Percentiles rank a stretch among this genome's conserved stretches.
Conservation (phyloP, 2,888 invertebrate genomes). For the Ptycholaimellus sp. region DNA sequence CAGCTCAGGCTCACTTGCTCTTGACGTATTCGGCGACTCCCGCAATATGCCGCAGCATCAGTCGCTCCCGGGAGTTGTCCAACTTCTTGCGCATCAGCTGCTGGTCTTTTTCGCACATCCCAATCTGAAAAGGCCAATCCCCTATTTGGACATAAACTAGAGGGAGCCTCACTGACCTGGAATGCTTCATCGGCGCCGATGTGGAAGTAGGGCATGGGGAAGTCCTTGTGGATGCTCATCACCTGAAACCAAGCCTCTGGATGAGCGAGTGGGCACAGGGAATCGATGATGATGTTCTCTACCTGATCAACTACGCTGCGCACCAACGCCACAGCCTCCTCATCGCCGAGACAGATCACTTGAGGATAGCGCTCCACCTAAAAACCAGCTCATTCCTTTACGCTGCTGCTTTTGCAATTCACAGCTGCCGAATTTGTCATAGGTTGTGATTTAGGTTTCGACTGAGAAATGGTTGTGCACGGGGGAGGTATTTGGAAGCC, state of each 20-base stretch:
- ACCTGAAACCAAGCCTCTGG: slow-evolving; percentile 40
- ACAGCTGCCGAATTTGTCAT: too few relatives aligned
- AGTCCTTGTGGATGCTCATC: slow-evolving; percentile 27
- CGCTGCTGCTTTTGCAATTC: too few relatives aligned
- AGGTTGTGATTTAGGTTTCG: too few relatives aligned
- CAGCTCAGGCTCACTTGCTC: not conserved
- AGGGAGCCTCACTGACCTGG: too few relatives aligned
- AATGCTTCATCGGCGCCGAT: slow-evolving; percentile 33
- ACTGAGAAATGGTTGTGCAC: too few relatives aligned
- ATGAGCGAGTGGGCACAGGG: not conserved
- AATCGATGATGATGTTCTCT: not conserved
- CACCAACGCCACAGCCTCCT: slow-evolving; percentile 27
- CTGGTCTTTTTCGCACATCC: slow-evolving; percentile 16
- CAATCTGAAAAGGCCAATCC: slow-evolving; percentile 17
- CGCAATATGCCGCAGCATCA: slow-evolving; percentile 19
- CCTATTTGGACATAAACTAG: too few relatives aligned
- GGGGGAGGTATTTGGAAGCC: too few relatives aligned
- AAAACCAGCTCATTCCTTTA: too few relatives aligned
- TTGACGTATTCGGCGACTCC: slow-evolving; percentile 15
- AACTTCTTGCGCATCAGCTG: slow-evolving; percentile 13
- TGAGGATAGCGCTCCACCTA: slow-evolving; percentile 6
- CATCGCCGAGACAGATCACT: slow-evolving; percentile 19
- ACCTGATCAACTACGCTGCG: slow-evolving; percentile 19
- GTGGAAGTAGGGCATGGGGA: slow-evolving; percentile 37
- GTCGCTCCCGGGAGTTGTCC: slow-evolving; percentile 9